Evolutionary conservation across 2,797 vertebrate species (phyloP).

Genomic region (Poeciliopsis presidionis): DNA sequence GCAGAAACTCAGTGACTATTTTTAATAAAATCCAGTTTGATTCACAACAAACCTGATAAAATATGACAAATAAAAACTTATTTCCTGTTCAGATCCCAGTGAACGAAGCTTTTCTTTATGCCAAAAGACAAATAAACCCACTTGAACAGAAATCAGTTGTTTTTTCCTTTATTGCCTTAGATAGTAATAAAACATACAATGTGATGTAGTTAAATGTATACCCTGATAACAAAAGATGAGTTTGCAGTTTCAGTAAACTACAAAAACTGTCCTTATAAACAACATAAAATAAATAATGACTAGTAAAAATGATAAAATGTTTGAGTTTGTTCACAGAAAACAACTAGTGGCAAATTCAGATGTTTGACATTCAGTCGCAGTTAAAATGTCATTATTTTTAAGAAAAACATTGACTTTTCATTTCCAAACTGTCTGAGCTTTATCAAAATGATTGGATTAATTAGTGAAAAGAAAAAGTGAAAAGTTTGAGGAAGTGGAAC

Average conservation of each 20-base stretch:
- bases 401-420: slow-evolving; percentile 13
- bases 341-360: not conserved
- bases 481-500: not conserved
- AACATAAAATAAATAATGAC: slow-evolving; percentile 87
- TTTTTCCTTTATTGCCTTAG: not conserved
- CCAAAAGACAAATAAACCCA: not conserved
- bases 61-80: not conserved
- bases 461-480: not conserved
- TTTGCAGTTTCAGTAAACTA: slow-evolving; percentile 16
- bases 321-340: slow-evolving; percentile 82
- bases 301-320: slow-evolving; percentile 87
- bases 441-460: not conserved
- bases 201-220: not conserved
- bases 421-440: not conserved
- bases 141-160: not conserved
- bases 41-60: not conserved
- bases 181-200: slow-evolving; percentile 10
- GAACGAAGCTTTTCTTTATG: not conserved
- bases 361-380: slow-evolving; percentile 89
- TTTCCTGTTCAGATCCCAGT: not conserved
- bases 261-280: slow-evolving; percentile 87
- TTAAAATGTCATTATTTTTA: slow-evolving; percentile 70
- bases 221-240: slow-evolving; percentile 4
- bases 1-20: not conserved
- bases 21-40: not conserved